Conservation (phyloP, 1,140 invertebrate genomes). For the Sitophilus oryzae region DNA sequence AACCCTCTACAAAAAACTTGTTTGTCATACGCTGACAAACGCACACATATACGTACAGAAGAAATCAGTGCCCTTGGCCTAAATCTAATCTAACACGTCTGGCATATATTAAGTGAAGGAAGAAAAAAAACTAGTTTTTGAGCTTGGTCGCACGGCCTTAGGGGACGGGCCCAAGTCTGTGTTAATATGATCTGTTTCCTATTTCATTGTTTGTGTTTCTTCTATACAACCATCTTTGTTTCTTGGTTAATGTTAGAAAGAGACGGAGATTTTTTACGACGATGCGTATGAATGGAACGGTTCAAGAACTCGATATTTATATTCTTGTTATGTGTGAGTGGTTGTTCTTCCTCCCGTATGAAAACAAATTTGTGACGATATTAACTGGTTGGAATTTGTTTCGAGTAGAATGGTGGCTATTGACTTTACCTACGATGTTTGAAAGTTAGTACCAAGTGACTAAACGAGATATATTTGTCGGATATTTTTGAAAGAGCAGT, state of each 20-base stretch:
- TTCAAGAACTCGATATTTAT: neutral
- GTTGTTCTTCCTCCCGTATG: no score
- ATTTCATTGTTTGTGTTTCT: neutral
- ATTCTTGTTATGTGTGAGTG: no score
- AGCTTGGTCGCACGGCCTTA: neutral
- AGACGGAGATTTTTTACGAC: neutral
- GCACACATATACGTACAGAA: neutral
- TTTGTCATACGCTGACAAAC: conserved; percentile 1
- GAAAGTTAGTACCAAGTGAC: no score
- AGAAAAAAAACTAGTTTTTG: conserved; percentile 1
- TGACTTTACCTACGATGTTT: no score
- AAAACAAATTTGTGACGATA: neutral
- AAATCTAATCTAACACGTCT: conserved; percentile 4
- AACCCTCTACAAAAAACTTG: conserved; percentile 1
- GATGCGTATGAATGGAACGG: neutral
- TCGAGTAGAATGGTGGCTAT: no score
- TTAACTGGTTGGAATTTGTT: no score
- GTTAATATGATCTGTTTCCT: neutral
- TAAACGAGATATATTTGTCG: no score
- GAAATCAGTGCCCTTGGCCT: neutral
- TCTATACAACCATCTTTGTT: neutral
- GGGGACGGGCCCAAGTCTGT: neutral
- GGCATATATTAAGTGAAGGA: conserved; percentile 5
- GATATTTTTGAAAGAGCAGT: no score
- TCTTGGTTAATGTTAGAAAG: neutral